Percentiles rank a stretch among this genome's conserved stretches.
Conservation (phyloP, 2,113 vertebrate genomes). For the Actinemys pallida region DNA sequence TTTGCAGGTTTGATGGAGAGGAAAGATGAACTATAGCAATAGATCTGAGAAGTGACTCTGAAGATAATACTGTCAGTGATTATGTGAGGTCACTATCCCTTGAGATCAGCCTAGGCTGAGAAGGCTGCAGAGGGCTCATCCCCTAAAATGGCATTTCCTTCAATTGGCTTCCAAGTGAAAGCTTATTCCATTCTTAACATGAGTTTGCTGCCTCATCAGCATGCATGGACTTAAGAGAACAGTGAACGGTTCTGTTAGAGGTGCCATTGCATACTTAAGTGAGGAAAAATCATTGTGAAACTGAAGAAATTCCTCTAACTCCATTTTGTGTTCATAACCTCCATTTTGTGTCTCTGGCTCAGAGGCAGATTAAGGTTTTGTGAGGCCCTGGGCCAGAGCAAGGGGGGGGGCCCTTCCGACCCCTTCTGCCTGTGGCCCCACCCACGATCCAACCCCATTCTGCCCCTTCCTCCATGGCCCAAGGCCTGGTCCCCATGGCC, state of each 20-base stretch:
- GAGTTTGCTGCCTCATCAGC: background rate
- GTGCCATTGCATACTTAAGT: background rate
- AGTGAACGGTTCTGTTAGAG: background rate
- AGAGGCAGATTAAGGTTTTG: too few species aligned
- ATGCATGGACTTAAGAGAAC: background rate
- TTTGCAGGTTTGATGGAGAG: background rate
- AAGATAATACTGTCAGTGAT: background rate
- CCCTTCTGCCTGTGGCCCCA: too few species aligned
- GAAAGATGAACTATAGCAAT: background rate
- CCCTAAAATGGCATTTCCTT: background rate
- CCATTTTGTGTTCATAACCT: too few species aligned
- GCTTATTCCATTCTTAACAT: background rate
- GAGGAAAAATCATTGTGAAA: too few species aligned
- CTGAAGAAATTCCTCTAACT: too few species aligned
- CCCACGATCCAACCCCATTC: too few species aligned
- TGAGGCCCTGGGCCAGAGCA: too few species aligned
- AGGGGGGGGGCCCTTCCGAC: too few species aligned
- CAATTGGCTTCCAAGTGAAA: background rate
- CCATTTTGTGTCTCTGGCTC: too few species aligned
- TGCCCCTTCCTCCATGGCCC: too few species aligned
- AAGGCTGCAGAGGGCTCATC: background rate
- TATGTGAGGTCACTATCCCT: background rate
- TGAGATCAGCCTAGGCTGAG: background rate
- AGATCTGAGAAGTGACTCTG: accelerated
- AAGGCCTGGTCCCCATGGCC: too few species aligned